Evolutionary conservation across 1,140 invertebrate species (phyloP), one percentile per base, ranked within the genome.

Genomic region (Microplitis mediator): DNA sequence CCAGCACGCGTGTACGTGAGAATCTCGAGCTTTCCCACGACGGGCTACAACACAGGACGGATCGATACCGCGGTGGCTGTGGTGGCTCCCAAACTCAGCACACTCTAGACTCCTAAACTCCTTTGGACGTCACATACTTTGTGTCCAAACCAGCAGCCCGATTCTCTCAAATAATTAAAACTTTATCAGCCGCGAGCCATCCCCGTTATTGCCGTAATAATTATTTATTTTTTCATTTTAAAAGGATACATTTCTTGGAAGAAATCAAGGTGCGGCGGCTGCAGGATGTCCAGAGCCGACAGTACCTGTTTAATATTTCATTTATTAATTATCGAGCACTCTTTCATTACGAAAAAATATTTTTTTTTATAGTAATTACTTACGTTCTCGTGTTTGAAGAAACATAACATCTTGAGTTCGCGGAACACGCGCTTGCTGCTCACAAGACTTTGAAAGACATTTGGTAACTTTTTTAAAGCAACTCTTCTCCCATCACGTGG

Each of bases 171-270:
- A 45, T 45, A 3, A 45, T 45, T 45, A 9, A 45, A 45, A 45
- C 2, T 45, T 45, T 45, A n/a, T 45, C 5, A 45, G 5, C 6
- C 6, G 39, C 6, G 39, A 11, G 11, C 11, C 39, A 45, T 45
- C 11, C 8, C 23, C 39, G 39, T 45, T 45, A 11, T 45, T 45
- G 23, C 23, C 23, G 2, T 2, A 23, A 23, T 23, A 23, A 23
- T 23, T 23, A 23, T 23, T 23, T 23, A 23, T 23, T 23, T 23
- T 23, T 23, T 23, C 23, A 23, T 23, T 23, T 23, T 76, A 90
- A 95, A 97, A 96, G 95, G 94, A 96, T 98, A 98, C 96, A 99
- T 98, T 94, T 99, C 97, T 89, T 98, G 96, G 90, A 98, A 98
- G 91, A 97, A 98, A 89, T 98, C 97, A 87, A 98, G 92, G 88